Evolutionary conservation across 2,888 invertebrate species (phyloP).

Genomic region (Oasisia sp.): DNA sequence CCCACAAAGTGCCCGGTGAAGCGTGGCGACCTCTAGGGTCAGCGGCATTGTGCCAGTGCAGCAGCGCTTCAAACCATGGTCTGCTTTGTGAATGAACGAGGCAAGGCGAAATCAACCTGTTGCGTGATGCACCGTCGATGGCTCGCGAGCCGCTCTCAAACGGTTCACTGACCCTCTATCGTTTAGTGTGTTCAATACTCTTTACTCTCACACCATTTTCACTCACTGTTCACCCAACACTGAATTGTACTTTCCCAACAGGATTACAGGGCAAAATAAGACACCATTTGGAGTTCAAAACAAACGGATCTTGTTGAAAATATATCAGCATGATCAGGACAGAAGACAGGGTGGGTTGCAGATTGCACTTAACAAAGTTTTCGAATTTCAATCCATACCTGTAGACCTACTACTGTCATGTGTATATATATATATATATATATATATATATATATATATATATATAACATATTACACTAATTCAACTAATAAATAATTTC

Average conservation of each 20-base stretch:
- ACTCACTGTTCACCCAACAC: background rate
- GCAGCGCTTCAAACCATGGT: conserved; percentile 10
- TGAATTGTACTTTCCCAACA: background rate
- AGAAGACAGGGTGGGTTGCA: too few species aligned
- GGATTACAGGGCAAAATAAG: background rate
- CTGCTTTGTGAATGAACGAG: background rate
- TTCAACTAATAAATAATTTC: too few species aligned
- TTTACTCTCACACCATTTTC: background rate
- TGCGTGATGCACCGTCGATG: background rate
- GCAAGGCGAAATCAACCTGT: background rate
- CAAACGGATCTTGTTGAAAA: background rate
- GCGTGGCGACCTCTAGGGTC: background rate
- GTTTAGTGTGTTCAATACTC: background rate
- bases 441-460: too few species aligned
- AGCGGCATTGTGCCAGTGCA: background rate
- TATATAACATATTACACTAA: too few species aligned
- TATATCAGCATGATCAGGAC: too few species aligned
- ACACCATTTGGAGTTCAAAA: background rate
- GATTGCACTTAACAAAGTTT: too few species aligned
- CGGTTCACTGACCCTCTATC: background rate
- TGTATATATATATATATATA: too few species aligned
- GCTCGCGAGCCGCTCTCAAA: background rate
- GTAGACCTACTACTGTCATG: too few species aligned
- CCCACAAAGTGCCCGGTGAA: background rate
- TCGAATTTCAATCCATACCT: too few species aligned